Conservation (phyloP, 2,113 vertebrate genomes). For the Propithecus coquereli region DNA sequence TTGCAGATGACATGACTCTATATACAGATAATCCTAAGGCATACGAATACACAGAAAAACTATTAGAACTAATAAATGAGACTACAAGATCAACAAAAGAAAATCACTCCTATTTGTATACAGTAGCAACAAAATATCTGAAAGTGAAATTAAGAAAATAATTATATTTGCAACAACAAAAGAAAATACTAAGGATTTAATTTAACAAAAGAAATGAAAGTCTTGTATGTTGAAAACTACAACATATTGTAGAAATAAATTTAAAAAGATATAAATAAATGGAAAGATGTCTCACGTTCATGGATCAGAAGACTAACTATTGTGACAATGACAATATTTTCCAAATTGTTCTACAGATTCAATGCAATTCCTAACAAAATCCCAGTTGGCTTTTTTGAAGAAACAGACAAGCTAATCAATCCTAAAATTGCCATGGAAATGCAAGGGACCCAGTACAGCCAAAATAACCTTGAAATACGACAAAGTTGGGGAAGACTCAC, state of each 20-base stretch:
- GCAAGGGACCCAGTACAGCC: not conserved
- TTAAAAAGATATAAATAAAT: not conserved
- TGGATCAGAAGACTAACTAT: not conserved
- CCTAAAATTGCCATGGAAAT: not conserved
- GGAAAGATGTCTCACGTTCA: not conserved
- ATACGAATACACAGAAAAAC: not conserved
- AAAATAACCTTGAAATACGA: not conserved
- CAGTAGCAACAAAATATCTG: not conserved
- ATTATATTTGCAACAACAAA: not conserved
- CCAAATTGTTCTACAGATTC: not conserved
- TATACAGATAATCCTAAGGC: not conserved
- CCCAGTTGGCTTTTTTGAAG: not conserved
- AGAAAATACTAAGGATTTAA: not conserved
- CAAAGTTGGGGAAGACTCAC: not conserved
- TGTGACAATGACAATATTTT: not conserved
- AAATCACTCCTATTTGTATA: not conserved
- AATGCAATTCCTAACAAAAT: not conserved
- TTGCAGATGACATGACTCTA: not conserved
- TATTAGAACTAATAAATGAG: not conserved
- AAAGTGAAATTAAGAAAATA: not conserved
- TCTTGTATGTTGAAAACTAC: not conserved
- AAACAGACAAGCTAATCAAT: not conserved
- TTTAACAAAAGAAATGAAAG: not conserved
- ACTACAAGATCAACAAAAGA: not conserved
- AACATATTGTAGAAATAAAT: not conserved